Evolutionary conservation across 2,888 invertebrate genomes (phyloP).

Genomic region (Bellardia bayeri): DNA sequence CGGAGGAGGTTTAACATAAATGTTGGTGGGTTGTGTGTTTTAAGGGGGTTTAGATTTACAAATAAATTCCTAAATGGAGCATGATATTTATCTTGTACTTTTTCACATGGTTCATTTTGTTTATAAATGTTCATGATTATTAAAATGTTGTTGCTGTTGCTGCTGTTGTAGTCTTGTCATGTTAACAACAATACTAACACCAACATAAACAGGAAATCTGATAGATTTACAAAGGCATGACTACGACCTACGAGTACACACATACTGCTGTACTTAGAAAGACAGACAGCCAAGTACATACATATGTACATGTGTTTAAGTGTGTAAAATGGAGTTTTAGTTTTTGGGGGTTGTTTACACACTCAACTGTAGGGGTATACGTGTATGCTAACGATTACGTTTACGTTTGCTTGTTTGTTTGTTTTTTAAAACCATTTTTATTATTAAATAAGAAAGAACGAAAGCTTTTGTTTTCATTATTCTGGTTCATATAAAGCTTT

Average conservation of each 20-base stretch:
- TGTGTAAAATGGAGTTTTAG: conserved; percentile 48
- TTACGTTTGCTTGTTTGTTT: not conserved
- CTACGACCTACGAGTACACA: conserved; percentile 2
- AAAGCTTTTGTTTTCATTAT: conserved; percentile 26
- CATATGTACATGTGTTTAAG: conserved; percentile 23
- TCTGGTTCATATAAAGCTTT: conserved; percentile 46
- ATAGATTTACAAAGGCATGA: conserved; percentile 52
- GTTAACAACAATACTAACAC: conserved; percentile 77
- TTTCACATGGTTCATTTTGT: conserved; percentile 59
- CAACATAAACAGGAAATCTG: conserved; percentile 71
- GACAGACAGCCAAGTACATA: not conserved
- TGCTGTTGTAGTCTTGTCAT: conserved; percentile 77
- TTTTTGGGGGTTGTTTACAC: conserved; percentile 45
- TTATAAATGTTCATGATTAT: conserved; percentile 71
- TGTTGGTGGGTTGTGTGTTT: not conserved
- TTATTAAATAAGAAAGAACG: conserved; percentile 56
- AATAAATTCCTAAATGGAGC: conserved; percentile 67
- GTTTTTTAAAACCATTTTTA: conserved; percentile 42
- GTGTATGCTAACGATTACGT: not conserved
- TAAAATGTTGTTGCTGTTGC: conserved; percentile 66
- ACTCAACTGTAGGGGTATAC: not conserved
- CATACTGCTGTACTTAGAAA: not conserved
- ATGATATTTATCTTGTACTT: conserved; percentile 47
- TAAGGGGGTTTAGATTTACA: conserved; percentile 19
- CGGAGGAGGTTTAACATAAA: conserved; percentile 3